A percentile compares a stretch with the other conserved stretches of the same genome.
Evolutionary conservation across 1,140 invertebrate genomes (phyloP).

Genomic region (Papilio aristodemus): DNA sequence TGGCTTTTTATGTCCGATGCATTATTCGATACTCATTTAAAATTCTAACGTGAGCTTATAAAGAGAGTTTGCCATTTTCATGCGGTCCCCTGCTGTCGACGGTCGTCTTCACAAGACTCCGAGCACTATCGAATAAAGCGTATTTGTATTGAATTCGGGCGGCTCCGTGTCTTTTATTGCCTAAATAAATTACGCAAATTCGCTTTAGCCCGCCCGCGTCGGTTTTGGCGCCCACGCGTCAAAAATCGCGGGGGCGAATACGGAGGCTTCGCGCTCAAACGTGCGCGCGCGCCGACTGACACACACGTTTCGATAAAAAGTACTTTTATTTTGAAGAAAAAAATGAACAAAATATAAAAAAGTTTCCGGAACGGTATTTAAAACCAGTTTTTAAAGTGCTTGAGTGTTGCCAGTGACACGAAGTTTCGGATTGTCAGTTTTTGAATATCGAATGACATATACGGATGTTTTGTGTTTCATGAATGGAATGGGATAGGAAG

Average conservation of each 20-base stretch:
- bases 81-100: constrained; percentile 67
- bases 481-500: constrained; percentile 74
- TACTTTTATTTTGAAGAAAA: constrained; percentile 33
- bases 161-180: constrained; percentile 59
- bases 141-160: constrained; percentile 38
- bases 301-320: constrained; percentile 61
- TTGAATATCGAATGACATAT: constrained; percentile 27
- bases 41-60: constrained; percentile 78
- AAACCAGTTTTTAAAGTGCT: constrained; percentile 41
- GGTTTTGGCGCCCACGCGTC: constrained; percentile 64
- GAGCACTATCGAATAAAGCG: constrained; percentile 30
- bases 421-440: constrained; percentile 48
- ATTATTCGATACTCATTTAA: constrained; percentile 80
- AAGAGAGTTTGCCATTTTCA: constrained; percentile 77
- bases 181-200: constrained; percentile 76
- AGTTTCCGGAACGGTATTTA: constrained; percentile 36
- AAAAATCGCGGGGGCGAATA: constrained; percentile 71
- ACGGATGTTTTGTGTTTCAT: constrained; percentile 51
- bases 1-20: constrained; percentile 79
- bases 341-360: constrained; percentile 47
- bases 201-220: constrained; percentile 58
- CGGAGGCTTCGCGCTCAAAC: constrained; percentile 71
- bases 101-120: constrained; percentile 53
- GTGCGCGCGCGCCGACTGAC: constrained; percentile 64
- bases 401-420: constrained; percentile 58